A percentile compares a stretch with the other conserved stretches of the same genome.
Evolutionary conservation across 2,113 vertebrate species (phyloP).

Genomic region (Ceyx margarethae): DNA sequence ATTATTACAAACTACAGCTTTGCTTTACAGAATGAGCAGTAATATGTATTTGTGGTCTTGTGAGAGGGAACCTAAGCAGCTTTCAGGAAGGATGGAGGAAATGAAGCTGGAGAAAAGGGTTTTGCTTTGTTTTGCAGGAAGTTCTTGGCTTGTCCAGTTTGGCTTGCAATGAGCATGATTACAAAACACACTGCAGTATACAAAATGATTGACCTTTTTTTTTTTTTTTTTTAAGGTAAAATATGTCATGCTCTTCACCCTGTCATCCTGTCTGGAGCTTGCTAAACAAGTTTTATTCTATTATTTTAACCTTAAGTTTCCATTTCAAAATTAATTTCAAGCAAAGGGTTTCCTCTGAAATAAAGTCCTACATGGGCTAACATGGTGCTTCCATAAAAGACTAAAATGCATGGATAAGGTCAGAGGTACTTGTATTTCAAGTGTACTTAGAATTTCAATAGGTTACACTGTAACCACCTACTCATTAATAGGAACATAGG

Average conservation of each 20-base stretch:
- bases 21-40: background rate
- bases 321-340: constrained; percentile 28
- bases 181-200: background rate
- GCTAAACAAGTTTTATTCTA: constrained; percentile 38
- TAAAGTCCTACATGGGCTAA: background rate
- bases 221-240: background rate
- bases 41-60: background rate
- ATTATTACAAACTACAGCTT: background rate
- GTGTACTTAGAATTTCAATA: background rate
- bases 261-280: background rate
- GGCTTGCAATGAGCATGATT: background rate
- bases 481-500: background rate
- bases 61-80: background rate
- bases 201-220: background rate
- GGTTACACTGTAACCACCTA: background rate
- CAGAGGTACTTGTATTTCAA: background rate
- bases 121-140: background rate
- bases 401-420: background rate
- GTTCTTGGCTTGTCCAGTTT: background rate
- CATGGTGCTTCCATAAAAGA: background rate
- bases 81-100: background rate
- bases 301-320: constrained; percentile 54
- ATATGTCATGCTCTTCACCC: constrained; percentile 7
- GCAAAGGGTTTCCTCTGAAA: background rate
- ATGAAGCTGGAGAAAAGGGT: background rate